Percentiles rank a stretch among this genome's conserved stretches.
Evolutionary conservation across 2,888 invertebrate species (phyloP).

Genomic region (Parelbella ahira): DNA sequence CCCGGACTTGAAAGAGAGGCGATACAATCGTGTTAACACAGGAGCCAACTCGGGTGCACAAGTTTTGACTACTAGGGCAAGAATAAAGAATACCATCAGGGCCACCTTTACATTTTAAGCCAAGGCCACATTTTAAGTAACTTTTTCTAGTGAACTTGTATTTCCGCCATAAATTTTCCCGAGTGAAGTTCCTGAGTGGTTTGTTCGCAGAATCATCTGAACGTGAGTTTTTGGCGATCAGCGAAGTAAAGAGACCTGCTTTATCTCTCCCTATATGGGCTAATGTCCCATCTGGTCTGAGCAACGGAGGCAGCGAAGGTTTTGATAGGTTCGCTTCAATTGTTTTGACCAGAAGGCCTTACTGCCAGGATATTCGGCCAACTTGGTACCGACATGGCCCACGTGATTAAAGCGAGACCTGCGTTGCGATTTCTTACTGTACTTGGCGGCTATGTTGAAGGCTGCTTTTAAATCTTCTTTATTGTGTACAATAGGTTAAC

Average conservation of each 20-base stretch:
- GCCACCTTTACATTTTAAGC: slow-evolving; percentile 22
- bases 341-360: not conserved
- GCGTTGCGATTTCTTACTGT: not conserved
- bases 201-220: no score
- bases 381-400: not conserved
- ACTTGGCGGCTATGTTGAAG: not conserved
- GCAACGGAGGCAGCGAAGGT: slow-evolving; percentile 16
- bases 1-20: slow-evolving; percentile 14
- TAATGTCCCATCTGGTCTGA: slow-evolving; percentile 19
- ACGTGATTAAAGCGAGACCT: not conserved
- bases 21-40: slow-evolving; percentile 17
- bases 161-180: slow-evolving; percentile 1
- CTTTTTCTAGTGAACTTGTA: slow-evolving; percentile 12
- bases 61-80: slow-evolving; percentile 14
- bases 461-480: no score
- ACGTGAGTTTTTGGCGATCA: not conserved
- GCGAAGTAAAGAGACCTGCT: slow-evolving; percentile 1
- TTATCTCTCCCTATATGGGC: slow-evolving; percentile 7
- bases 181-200: no score
- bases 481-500: no score
- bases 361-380: not conserved
- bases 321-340: slow-evolving; percentile 17
- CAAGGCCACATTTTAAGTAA: slow-evolving; percentile 1
- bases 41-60: slow-evolving; percentile 24
- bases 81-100: slow-evolving; percentile 23